Evolutionary conservation across 2,113 vertebrate species (phyloP).

Genomic region (Sapajus apella): DNA sequence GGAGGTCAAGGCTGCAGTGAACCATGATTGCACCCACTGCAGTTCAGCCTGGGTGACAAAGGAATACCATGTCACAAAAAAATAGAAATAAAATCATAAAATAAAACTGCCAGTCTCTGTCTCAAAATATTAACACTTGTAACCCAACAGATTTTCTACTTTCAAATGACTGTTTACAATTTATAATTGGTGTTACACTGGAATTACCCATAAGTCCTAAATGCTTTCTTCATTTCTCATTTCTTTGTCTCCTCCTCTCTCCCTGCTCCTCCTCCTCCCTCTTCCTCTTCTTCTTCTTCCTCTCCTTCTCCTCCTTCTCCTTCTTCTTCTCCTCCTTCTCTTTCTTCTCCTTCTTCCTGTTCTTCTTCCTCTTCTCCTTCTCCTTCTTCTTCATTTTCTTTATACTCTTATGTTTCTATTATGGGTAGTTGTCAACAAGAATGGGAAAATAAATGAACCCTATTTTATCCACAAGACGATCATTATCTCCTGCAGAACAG

Average conservation of each 20-base stretch:
- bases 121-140: fast-evolving
- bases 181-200: not conserved
- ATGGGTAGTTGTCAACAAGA: not conserved
- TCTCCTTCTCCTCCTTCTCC: fast-evolving
- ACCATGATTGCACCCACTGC: too few relatives aligned
- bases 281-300: fast-evolving
- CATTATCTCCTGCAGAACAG: not conserved
- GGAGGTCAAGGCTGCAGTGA: too few relatives aligned
- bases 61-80: too few relatives aligned
- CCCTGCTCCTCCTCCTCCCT: fast-evolving
- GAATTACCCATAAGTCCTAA: not conserved
- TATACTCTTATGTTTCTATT: not conserved
- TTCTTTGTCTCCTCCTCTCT: not conserved
- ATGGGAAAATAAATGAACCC: not conserved
- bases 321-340: too few relatives aligned
- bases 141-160: not conserved
- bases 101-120: too few relatives aligned
- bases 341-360: too few relatives aligned
- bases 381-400: too few relatives aligned
- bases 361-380: too few relatives aligned
- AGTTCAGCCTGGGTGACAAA: too few relatives aligned
- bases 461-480: not conserved
- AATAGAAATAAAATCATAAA: too few relatives aligned
- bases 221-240: not conserved
- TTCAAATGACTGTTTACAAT: not conserved